Evolutionary conservation across 2,888 invertebrate genomes (phyloP), one percentile per base, ranked within the genome.

Genomic region (Folsomia manolachei): DNA sequence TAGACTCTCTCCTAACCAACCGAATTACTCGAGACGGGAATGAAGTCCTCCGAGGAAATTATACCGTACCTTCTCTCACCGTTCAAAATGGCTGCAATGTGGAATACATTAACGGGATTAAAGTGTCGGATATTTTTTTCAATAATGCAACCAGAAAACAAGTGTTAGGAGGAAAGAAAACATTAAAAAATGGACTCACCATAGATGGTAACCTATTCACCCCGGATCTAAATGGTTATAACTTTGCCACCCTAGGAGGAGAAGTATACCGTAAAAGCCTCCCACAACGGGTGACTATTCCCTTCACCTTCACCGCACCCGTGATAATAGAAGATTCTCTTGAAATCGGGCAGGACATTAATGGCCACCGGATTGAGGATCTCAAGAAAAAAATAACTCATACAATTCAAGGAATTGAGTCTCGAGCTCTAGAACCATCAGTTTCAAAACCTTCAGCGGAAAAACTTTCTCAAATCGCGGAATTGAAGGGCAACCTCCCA

Each of bases 131-230:
- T 25, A 23, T 69, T 2, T 52, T 77, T 18, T 62, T 39, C 24
- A 63, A 61, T 11, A 70, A 71, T 60, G 27, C 61, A 1, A 9
- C 11, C 1, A 18, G 60, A 7, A 24, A 66, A 9, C 71, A 74
- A 27, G 21, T 24, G 1, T 66, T 79, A 11, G 39, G 63, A 24
- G 79, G 79, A 26, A 23, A 53, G 14, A 79, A 79, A 56, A 72
- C 63, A 21, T 72, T 79, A 24, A n/a, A 66, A 25, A 51, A 26
- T 4, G 63, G 72, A 11, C 27, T 70, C 14, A 27, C 53, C n/a
- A 27, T 76, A n/a, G 26, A 75, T 0, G 74, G 72, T 0, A 27
- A 70, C 0, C 11, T 75, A 21, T 51, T 70, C n/a, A 62, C 71
- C 21, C 51, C 70, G 9, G 25, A 52, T 2, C 18, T 76, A 2